phyloP scores from a whole-genome alignment of 2,113 vertebrate genomes.

The Acanthochromis polyacanthus region DNA sequence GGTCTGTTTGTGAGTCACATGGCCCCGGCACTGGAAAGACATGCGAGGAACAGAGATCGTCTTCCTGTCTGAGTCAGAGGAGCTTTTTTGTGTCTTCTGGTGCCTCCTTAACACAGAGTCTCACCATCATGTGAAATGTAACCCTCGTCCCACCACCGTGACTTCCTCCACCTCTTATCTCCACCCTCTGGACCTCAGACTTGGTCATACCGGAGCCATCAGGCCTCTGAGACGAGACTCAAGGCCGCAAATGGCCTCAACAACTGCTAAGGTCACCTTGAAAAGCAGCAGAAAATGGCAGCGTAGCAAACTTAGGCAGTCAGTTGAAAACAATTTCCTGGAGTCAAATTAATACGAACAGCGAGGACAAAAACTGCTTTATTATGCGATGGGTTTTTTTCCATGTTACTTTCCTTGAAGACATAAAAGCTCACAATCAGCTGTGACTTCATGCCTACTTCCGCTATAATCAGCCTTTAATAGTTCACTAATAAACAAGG shows the following conservation, averaged over 20 bases:
- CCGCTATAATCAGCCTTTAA: too few species aligned
- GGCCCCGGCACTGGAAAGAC: slow-evolving; percentile 14
- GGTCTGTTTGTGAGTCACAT: slow-evolving; percentile 14
- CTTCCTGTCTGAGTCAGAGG: not conserved
- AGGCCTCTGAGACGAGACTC: slow-evolving; percentile 2
- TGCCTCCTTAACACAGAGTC: not conserved
- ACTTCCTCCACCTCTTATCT: slow-evolving; percentile 1
- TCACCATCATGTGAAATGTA: not conserved
- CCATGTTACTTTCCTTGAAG: not conserved
- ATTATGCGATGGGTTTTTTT: not conserved
- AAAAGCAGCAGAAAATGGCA: slow-evolving; percentile 4
- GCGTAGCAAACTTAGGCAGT: not conserved
- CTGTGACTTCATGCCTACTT: too few species aligned
- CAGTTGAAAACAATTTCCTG: not conserved
- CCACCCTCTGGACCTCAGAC: not conserved
- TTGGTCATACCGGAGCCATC: not conserved
- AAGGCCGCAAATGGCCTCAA: not conserved
- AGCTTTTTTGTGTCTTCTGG: not conserved
- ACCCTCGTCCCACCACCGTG: not conserved
- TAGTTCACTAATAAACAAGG: too few species aligned
- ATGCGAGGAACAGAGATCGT: not conserved
- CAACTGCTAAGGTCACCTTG: slow-evolving; percentile 53
- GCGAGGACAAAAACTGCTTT: not conserved
- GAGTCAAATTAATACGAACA: slow-evolving; percentile 9
- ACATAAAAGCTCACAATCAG: too few species aligned